Evolutionary conservation across 2,113 vertebrate genomes (phyloP).

Genomic region (Marcusenius ussheri): DNA sequence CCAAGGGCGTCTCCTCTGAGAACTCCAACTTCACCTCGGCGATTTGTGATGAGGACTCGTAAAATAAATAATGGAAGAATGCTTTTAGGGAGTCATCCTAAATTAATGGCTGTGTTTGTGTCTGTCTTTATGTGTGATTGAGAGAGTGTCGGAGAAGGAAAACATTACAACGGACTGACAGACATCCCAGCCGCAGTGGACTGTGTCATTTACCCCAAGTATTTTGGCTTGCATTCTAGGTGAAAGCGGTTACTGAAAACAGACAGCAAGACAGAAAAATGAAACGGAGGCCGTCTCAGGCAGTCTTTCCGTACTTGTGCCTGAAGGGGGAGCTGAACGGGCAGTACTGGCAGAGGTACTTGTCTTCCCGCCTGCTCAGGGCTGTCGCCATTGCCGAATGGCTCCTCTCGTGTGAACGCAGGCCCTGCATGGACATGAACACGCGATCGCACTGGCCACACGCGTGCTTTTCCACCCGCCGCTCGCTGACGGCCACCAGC

Average conservation of each 20-base stretch:
- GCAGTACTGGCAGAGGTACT: conserved; percentile 98
- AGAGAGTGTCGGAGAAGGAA: not conserved
- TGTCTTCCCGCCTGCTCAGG: conserved; percentile 82
- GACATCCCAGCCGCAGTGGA: not conserved
- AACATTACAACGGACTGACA: not conserved
- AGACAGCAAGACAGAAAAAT: not conserved
- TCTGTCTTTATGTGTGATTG: not conserved
- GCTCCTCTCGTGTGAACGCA: conserved; percentile 82
- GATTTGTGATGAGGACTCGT: not conserved
- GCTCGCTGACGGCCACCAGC: conserved; percentile 67
- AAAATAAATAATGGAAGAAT: not conserved
- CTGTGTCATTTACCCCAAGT: not conserved
- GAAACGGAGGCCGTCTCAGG: not conserved
- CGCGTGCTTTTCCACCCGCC: conserved; percentile 58
- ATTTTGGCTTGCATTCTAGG: not conserved
- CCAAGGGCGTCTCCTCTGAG: not conserved
- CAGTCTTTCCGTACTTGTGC: conserved; percentile 69
- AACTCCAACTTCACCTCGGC: not conserved
- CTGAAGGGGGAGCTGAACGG: conserved; percentile 92
- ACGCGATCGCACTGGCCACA: conserved; percentile 72
- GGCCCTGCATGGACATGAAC: conserved; percentile 81
- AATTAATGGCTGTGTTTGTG: not conserved
- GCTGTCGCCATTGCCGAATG: conserved; percentile 78
- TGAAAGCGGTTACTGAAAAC: not conserved
- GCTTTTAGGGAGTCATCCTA: not conserved